A percentile compares a stretch with the other conserved stretches of the same genome.
phyloP scores from a whole-genome alignment of 2,797 vertebrate genomes.

The Pangasius larnaudii region DNA sequence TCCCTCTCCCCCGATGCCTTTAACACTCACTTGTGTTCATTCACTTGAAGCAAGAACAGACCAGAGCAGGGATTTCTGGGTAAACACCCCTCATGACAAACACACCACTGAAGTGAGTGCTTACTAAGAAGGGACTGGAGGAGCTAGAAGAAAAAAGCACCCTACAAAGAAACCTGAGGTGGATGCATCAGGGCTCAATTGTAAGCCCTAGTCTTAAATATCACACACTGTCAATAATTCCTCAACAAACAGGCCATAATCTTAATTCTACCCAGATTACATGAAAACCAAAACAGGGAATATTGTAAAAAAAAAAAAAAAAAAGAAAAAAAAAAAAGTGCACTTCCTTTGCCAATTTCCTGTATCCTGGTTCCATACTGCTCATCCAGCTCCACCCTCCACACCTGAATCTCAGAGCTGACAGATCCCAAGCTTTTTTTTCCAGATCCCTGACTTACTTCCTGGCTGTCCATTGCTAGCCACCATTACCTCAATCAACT shows the following conservation, averaged over 20 bases:
- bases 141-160: neutral
- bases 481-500: neutral
- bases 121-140: conserved; percentile 5
- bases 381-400: neutral
- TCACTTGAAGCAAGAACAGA: conserved; percentile 28
- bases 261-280: neutral
- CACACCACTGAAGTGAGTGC: conserved; percentile 25
- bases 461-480: neutral
- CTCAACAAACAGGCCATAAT: neutral
- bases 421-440: neutral
- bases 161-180: conserved; percentile 39
- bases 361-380: neutral
- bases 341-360: neutral
- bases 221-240: neutral
- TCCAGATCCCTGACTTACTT: neutral
- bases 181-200: neutral
- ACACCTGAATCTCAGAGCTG: neutral
- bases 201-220: neutral
- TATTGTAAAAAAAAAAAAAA: neutral
- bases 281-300: neutral
- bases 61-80: conserved; percentile 14
- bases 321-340: neutral
- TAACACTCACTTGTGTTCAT: conserved; percentile 42
- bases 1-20: neutral
- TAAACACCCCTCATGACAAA: conserved; percentile 21